Evolutionary conservation across 1,140 invertebrate genomes (phyloP).

Genomic region (Neodiprion virginianus): DNA sequence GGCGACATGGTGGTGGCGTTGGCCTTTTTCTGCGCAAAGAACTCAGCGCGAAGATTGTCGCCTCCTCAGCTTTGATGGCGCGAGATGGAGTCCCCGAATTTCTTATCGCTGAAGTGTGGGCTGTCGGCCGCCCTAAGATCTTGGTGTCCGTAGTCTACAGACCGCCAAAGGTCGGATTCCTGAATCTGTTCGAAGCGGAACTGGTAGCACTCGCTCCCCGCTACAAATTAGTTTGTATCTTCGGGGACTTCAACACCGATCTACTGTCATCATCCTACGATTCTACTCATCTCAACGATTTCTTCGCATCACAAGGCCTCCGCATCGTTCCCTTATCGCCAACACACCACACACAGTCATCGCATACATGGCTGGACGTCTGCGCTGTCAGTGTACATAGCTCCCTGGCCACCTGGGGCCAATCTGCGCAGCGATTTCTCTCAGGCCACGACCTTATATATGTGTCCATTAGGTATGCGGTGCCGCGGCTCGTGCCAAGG

Average conservation of each 20-base stretch:
- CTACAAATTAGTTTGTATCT: too few relatives aligned
- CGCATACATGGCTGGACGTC: conserved; percentile 16
- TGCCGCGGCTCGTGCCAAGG: not conserved
- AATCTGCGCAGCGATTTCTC: too few relatives aligned
- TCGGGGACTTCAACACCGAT: not conserved
- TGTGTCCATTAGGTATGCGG: not conserved
- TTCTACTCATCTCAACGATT: not conserved
- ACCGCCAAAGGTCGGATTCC: too few relatives aligned
- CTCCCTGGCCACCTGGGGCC: too few relatives aligned
- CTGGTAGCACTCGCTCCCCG: too few relatives aligned
- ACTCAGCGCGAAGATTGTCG: not conserved
- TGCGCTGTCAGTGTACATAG: not conserved
- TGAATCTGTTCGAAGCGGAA: too few relatives aligned
- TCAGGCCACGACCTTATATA: too few relatives aligned
- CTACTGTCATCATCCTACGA: not conserved
- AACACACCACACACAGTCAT: conserved; percentile 18
- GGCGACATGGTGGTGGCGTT: too few relatives aligned
- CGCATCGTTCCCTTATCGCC: conserved; percentile 9
- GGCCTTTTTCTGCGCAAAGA: not conserved
- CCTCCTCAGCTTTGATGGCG: not conserved
- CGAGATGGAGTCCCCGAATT: not conserved
- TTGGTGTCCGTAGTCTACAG: too few relatives aligned
- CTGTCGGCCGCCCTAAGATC: too few relatives aligned
- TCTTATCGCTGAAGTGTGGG: conserved; percentile 6
- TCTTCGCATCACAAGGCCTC: not conserved